Conservation (phyloP, 2,888 invertebrate genomes). For the Zhuqinia jingwanae region DNA sequence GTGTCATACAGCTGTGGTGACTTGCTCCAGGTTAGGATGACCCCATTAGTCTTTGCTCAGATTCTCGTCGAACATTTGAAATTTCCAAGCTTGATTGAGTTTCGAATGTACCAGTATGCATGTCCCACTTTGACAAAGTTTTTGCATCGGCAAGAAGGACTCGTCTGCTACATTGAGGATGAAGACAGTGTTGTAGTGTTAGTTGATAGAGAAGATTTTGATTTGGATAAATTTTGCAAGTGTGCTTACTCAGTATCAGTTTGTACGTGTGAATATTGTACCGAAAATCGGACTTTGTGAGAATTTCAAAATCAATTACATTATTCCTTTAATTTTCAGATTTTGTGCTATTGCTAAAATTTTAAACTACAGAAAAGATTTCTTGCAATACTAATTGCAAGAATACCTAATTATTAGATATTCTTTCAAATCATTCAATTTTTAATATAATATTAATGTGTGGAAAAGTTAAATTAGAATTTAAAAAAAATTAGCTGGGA, state of each 20-base stretch:
- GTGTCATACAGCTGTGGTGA: constrained; percentile 32
- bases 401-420: too few species aligned
- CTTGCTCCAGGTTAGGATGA: not conserved
- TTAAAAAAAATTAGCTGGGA: too few species aligned
- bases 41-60: not conserved
- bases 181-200: constrained; percentile 34
- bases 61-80: constrained; percentile 27
- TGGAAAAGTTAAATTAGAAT: too few species aligned
- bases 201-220: constrained; percentile 31
- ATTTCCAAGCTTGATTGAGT: constrained; percentile 39
- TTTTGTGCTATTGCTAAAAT: too few species aligned
- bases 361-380: too few species aligned
- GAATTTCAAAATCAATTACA: too few species aligned
- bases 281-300: not conserved
- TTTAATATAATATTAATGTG: too few species aligned
- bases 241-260: not conserved
- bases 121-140: not conserved
- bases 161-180: constrained; percentile 35
- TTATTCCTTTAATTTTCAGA: too few species aligned
- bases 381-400: too few species aligned
- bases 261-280: not conserved
- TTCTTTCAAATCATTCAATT: too few species aligned
- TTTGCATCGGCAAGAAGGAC: not conserved
- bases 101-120: constrained; percentile 24
- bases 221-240: not conserved